Evolutionary conservation across 2,113 vertebrate species (phyloP).

Genomic region (Prinia subflava): DNA sequence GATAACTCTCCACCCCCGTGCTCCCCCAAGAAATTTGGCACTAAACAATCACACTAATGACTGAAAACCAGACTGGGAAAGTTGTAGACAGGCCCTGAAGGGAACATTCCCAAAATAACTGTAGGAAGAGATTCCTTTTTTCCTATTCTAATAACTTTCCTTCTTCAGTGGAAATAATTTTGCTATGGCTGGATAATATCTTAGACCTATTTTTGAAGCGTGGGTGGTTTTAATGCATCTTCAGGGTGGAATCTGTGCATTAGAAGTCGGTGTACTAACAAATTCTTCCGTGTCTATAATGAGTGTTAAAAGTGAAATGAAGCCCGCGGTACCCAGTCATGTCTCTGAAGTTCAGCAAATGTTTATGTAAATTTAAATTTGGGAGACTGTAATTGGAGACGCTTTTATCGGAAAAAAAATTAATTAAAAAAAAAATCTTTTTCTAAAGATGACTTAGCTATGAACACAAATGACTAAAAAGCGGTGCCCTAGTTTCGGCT

Average conservation of each 20-base stretch:
- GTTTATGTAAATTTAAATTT: slow-evolving; percentile 1
- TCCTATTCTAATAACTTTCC: not conserved
- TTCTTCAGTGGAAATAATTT: not conserved
- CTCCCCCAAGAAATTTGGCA: not conserved
- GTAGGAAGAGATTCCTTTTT: not conserved
- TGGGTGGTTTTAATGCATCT: slow-evolving; percentile 16
- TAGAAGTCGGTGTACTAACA: not conserved
- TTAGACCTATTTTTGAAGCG: not conserved
- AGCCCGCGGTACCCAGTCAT: not conserved
- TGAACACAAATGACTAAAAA: slow-evolving; percentile 8
- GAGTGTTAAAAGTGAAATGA: not conserved
- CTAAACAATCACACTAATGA: not conserved
- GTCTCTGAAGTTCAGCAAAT: not conserved
- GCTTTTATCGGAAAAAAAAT: not conserved
- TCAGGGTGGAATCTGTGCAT: not conserved
- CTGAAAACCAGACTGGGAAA: not conserved
- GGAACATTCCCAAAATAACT: slow-evolving; percentile 9
- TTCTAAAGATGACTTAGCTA: not conserved
- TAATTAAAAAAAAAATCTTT: not conserved
- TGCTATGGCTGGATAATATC: not conserved
- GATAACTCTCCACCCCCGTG: accelerated
- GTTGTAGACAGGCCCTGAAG: slow-evolving; percentile 5
- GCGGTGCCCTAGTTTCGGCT: not conserved
- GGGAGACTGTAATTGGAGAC: not conserved
- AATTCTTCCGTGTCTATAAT: not conserved